Percentiles rank a stretch among this genome's conserved stretches.
Evolutionary conservation across 2,113 vertebrate species (phyloP).

Genomic region (Pseudorasbora parva): DNA sequence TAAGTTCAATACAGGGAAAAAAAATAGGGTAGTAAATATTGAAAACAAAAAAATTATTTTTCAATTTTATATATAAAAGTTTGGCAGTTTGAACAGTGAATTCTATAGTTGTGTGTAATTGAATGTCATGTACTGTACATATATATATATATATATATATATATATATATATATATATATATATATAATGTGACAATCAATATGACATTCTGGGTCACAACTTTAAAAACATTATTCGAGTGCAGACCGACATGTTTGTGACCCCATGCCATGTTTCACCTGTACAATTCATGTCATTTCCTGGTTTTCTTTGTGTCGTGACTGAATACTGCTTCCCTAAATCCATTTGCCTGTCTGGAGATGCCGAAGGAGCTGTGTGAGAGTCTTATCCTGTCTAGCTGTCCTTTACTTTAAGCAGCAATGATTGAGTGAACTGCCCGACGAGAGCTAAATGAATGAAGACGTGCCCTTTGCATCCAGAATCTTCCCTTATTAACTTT

Average conservation of each 20-base stretch:
- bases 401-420: constrained; percentile 32
- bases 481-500: constrained; percentile 13
- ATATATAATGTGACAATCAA: too few species aligned
- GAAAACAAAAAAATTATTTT: too few species aligned
- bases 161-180: too few species aligned
- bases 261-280: constrained; percentile 29
- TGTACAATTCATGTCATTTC: constrained; percentile 38
- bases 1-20: too few species aligned
- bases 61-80: too few species aligned
- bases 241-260: constrained; percentile 20
- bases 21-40: too few species aligned
- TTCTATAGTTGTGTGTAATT: too few species aligned
- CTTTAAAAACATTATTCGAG: constrained; percentile 10
- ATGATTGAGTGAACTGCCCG: constrained; percentile 39
- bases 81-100: too few species aligned
- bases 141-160: too few species aligned
- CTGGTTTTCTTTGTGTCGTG: constrained; percentile 45
- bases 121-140: too few species aligned
- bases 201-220: background rate
- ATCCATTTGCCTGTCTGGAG: constrained; percentile 67
- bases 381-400: constrained; percentile 46
- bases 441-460: constrained; percentile 19
- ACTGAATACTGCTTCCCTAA: constrained; percentile 58
- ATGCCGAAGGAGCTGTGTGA: constrained; percentile 61
- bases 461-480: constrained; percentile 26